Evolutionary conservation across 92 coral and sea anemone species (phyloP).

Genomic region (Meandrina meandrites): DNA sequence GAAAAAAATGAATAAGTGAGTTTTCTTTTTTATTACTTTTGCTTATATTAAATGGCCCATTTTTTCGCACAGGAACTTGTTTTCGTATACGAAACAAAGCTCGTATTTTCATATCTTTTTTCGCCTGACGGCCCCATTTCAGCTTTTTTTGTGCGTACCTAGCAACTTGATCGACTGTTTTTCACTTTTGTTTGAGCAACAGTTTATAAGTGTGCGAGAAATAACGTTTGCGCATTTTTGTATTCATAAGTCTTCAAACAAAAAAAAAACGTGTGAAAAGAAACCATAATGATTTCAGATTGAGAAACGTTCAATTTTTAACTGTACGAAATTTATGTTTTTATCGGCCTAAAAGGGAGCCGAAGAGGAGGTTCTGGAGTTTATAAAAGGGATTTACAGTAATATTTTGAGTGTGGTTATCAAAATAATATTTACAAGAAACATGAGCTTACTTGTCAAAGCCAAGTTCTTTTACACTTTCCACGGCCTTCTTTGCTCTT

Average conservation of each 20-base stretch:
- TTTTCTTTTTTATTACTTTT: not conserved
- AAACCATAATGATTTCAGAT: no score
- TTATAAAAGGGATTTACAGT: no score
- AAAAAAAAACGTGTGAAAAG: not conserved
- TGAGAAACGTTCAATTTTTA: no score
- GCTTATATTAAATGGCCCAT: not conserved
- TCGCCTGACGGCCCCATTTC: not conserved
- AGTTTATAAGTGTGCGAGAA: not conserved
- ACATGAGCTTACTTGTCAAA: slow-evolving; percentile 49
- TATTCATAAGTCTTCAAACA: not conserved
- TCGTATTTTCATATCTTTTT: not conserved
- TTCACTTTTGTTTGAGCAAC: not conserved
- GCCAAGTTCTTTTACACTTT: slow-evolving; percentile 53
- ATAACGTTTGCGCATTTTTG: not conserved
- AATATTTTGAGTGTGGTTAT: not conserved
- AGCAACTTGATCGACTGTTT: not conserved
- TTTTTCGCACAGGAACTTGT: not conserved
- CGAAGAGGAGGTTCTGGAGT: no score
- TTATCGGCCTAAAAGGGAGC: no score
- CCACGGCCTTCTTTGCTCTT: slow-evolving; percentile 69
- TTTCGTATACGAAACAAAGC: not conserved
- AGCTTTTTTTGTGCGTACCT: not conserved
- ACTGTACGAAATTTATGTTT: not conserved
- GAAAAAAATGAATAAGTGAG: no score
- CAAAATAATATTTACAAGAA: not conserved